Evolutionary conservation across 2,888 invertebrate genomes (phyloP), one percentile per base, ranked within the genome.

Genomic region (Luperina nickerlii): DNA sequence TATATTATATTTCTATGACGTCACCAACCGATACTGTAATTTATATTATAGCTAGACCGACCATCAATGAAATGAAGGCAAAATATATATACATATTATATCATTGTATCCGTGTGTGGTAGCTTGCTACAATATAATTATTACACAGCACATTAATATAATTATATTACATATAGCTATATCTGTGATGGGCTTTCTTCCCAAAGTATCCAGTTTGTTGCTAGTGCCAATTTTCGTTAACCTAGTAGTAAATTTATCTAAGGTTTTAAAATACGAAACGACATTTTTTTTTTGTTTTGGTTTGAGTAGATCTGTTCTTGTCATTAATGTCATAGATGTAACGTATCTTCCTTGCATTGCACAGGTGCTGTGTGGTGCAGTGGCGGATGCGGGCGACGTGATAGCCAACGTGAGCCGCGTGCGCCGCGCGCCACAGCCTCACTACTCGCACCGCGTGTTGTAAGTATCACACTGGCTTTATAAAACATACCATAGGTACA

Each of bases 321-420:
- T 54, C 48, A 13, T 48, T 48, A 48, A 62, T 15, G 13, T 27
- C 27, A 18, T 8, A 48, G n/a, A 24, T 13, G 7, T 86, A 74
- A 83, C 2, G 9, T 60, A 0, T 66, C 3, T 0, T 51, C 0
- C 71, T 42, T 71, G 1, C 18, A 0, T 72, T 62, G 24, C 4
- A 3, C 95, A 97, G 96, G 96, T 97, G 96, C 95, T 96, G 96
- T 96, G 96, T 94, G 96, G 96, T 94, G 96, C 96, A 94, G 95
- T 96, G 95, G 96, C 95, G 94, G 95, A 95, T 94, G 95, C 95
- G 89, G 95, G 95, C 94, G 96, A 96, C 94, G 92, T 94, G 94
- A 93, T 95, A 90, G 95, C 93, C 88, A 97, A 96, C 96, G 95
- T 94, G 94, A 96, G 95, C 94, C 96, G 96, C 91, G 95, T 94